Evolutionary conservation across 2,797 vertebrate genomes (phyloP).

Genomic region (Lycodopsis pacificus): DNA sequence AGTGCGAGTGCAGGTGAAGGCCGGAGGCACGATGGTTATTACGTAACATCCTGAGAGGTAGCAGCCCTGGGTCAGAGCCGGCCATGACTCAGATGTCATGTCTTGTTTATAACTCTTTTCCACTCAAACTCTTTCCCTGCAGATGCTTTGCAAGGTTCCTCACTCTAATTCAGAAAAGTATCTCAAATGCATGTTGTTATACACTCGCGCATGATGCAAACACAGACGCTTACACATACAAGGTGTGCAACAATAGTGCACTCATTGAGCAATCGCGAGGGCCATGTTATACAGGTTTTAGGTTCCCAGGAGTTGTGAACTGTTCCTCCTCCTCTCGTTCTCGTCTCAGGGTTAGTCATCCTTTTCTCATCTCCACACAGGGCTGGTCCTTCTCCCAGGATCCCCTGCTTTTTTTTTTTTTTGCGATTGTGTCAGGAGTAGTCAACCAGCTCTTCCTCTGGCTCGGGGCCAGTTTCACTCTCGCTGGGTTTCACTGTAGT

Average conservation of each 20-base stretch:
- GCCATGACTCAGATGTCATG: slow-evolving; percentile 4
- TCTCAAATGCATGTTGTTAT: not conserved
- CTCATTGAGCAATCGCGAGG: slow-evolving; percentile 76
- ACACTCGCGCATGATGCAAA: slow-evolving; percentile 24
- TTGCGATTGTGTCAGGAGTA: slow-evolving; percentile 67
- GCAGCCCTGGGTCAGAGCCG: slow-evolving; percentile 21
- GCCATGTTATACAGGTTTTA: slow-evolving; percentile 78
- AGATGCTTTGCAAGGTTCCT: not conserved
- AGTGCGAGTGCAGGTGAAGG: slow-evolving; percentile 29
- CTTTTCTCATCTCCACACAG: slow-evolving; percentile 63
- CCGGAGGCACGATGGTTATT: slow-evolving; percentile 15
- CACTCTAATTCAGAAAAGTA: fast-evolving
- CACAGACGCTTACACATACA: slow-evolving; percentile 3
- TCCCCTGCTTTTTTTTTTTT: slow-evolving; percentile 36
- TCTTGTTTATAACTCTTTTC: slow-evolving; percentile 48
- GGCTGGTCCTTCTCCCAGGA: slow-evolving; percentile 75
- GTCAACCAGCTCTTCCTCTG: slow-evolving; percentile 79
- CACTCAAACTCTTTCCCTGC: not conserved
- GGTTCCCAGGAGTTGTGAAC: slow-evolving; percentile 78
- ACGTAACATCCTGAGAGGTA: slow-evolving; percentile 28
- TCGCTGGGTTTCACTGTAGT: slow-evolving; percentile 81
- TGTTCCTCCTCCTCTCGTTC: slow-evolving; percentile 62
- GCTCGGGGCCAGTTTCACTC: slow-evolving; percentile 84
- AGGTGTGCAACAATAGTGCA: not conserved
- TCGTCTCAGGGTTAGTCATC: slow-evolving; percentile 79